phyloP scores from a whole-genome alignment of 2,888 invertebrate genomes.

The Blastobasis lacticolella region DNA sequence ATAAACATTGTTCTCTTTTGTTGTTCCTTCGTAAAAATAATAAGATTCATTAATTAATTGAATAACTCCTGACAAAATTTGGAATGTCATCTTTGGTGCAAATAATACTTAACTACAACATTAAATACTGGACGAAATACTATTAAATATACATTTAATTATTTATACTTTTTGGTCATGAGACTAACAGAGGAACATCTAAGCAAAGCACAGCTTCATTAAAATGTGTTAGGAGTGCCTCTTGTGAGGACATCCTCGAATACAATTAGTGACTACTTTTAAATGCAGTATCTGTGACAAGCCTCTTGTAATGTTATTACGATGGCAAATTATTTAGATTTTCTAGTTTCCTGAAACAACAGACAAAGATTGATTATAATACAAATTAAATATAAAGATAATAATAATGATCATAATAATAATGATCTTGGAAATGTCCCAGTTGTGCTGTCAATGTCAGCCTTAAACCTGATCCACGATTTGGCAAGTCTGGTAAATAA shows the following conservation, averaged over 20 bases:
- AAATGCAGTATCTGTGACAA: conserved; percentile 8
- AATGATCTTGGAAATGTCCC: too few relatives aligned
- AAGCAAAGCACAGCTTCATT: neutral
- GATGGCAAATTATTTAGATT: conserved; percentile 35
- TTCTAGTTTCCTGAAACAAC: conserved; percentile 40
- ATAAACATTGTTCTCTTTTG: too few relatives aligned
- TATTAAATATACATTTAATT: neutral
- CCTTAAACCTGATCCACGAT: too few relatives aligned
- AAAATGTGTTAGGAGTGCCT: neutral
- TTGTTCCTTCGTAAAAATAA: too few relatives aligned
- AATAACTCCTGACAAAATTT: conserved; percentile 1
- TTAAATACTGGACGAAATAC: neutral
- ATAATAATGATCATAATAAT: too few relatives aligned
- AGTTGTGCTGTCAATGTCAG: too few relatives aligned
- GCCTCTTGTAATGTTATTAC: conserved; percentile 18
- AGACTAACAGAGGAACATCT: neutral
- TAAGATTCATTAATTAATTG: too few relatives aligned
- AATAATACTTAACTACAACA: conserved; percentile 13
- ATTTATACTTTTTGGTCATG: neutral
- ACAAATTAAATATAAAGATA: too few relatives aligned
- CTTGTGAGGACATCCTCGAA: conserved; percentile 14
- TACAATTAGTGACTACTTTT: conserved; percentile 10
- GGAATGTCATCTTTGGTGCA: conserved; percentile 19
- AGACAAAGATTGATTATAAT: neutral
- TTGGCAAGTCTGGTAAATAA: too few relatives aligned